Evolutionary conservation across 2,797 vertebrate genomes (phyloP).

Genomic region (Acropternis orthonyx): DNA sequence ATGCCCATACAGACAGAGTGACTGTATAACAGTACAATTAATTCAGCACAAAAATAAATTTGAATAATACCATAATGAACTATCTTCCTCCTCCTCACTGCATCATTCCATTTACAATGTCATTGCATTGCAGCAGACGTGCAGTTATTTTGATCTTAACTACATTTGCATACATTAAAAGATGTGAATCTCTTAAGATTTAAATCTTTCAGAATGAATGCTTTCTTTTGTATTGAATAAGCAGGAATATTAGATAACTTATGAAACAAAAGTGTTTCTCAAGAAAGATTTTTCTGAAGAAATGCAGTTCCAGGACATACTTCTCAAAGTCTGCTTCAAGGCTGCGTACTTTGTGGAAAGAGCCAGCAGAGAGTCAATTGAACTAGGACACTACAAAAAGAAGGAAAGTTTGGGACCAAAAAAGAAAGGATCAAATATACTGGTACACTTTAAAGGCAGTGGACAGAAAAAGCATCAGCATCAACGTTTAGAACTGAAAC

Average conservation of each 20-base stretch:
- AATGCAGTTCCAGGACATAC: background rate
- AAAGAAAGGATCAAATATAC: background rate
- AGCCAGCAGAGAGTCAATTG: background rate
- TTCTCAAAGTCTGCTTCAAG: background rate
- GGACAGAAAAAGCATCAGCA: background rate
- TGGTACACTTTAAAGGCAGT: background rate
- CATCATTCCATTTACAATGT: background rate
- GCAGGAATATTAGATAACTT: background rate
- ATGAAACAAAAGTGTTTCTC: background rate
- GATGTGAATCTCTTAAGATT: background rate
- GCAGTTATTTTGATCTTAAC: constrained; percentile 21
- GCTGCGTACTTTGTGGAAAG: background rate
- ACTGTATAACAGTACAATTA: background rate
- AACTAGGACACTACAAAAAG: background rate
- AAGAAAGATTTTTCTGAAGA: background rate
- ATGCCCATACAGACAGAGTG: background rate
- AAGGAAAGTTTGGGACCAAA: background rate
- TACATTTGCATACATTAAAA: background rate
- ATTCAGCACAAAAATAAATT: background rate
- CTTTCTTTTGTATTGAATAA: background rate
- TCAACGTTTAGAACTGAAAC: background rate
- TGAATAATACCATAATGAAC: background rate
- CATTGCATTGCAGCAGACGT: background rate
- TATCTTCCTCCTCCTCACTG: background rate
- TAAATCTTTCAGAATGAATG: background rate